Evolutionary conservation across 2,113 vertebrate genomes (phyloP).

Genomic region (Protobothrops mucrosquamatus): DNA sequence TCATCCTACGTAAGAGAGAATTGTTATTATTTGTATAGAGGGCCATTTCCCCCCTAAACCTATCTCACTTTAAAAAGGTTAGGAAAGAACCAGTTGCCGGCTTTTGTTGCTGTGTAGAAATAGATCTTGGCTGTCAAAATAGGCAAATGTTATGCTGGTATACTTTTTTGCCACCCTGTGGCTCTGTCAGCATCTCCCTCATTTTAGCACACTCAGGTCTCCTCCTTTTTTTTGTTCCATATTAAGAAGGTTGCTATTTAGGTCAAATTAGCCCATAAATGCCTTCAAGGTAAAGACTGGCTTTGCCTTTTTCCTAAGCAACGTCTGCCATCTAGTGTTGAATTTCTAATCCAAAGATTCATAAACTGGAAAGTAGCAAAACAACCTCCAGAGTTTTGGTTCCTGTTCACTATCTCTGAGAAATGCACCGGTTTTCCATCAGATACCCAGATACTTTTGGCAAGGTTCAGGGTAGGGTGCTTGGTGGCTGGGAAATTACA

Average conservation of each 20-base stretch:
- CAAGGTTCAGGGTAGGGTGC: background rate
- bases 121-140: background rate
- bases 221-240: background rate
- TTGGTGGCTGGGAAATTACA: background rate
- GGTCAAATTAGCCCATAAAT: background rate
- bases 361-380: background rate
- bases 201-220: background rate
- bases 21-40: background rate
- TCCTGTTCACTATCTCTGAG: background rate
- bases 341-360: background rate
- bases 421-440: background rate
- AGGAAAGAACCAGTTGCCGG: background rate
- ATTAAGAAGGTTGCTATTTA: slow-evolving; percentile 12
- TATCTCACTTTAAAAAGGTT: background rate
- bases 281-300: too few relatives aligned
- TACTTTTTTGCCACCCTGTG: background rate
- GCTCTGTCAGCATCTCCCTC: background rate
- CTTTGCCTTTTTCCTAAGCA: background rate
- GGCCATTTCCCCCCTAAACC: background rate
- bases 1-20: background rate
- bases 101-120: background rate
- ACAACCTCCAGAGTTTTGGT: background rate
- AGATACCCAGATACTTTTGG: background rate
- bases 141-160: background rate
- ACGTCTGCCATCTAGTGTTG: slow-evolving; percentile 1